These are phyloP conservation scores for Sisyra nigra DNA, from an alignment of 2,888 invertebrate species.

Conservation along the genomic window DNA sequence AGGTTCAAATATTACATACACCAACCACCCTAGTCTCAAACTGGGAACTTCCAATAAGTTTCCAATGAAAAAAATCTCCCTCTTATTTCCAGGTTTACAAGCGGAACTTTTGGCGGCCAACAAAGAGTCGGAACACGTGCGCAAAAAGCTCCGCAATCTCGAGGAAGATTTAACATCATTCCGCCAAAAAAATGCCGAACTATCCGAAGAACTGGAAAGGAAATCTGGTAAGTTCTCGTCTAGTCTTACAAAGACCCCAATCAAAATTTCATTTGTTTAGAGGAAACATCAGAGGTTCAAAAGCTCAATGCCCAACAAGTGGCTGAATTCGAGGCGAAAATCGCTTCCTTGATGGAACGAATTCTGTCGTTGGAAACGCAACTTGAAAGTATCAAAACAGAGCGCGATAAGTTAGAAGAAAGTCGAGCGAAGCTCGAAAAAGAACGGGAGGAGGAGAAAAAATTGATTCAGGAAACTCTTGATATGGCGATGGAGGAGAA, in stretches of 20 bases:
- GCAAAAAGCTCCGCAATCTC: slow-evolving; percentile 38
- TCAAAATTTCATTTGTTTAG: slow-evolving; percentile 12
- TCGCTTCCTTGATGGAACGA: slow-evolving; percentile 30
- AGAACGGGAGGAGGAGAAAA: slow-evolving; percentile 31
- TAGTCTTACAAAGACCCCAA: neutral
- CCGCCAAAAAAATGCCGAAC: slow-evolving; percentile 37
- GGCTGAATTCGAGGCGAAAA: slow-evolving; percentile 29
- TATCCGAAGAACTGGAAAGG: slow-evolving; percentile 38
- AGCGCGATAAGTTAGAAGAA: slow-evolving; percentile 28
- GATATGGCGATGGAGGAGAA: slow-evolving; percentile 43
- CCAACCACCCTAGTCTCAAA: too few relatives aligned
- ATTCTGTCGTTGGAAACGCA: slow-evolving; percentile 32
- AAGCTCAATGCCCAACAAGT: slow-evolving; percentile 23
- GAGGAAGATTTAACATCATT: slow-evolving; percentile 43
- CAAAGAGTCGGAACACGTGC: slow-evolving; percentile 45
- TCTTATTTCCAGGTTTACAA: slow-evolving; percentile 36
- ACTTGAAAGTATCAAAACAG: slow-evolving; percentile 29
- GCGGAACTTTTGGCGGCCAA: slow-evolving; percentile 45
- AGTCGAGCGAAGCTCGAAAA: slow-evolving; percentile 23
- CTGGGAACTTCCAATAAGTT: neutral
- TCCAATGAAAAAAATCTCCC: too few relatives aligned
- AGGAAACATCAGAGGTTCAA: slow-evolving; percentile 20
- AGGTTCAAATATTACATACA: too few relatives aligned
- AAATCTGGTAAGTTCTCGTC: slow-evolving; percentile 31
- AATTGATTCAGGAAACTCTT: slow-evolving; percentile 37